Evolutionary conservation across 1,140 invertebrate species (phyloP), one percentile per base, ranked within the genome.

Genomic region (Artemia franciscana): DNA sequence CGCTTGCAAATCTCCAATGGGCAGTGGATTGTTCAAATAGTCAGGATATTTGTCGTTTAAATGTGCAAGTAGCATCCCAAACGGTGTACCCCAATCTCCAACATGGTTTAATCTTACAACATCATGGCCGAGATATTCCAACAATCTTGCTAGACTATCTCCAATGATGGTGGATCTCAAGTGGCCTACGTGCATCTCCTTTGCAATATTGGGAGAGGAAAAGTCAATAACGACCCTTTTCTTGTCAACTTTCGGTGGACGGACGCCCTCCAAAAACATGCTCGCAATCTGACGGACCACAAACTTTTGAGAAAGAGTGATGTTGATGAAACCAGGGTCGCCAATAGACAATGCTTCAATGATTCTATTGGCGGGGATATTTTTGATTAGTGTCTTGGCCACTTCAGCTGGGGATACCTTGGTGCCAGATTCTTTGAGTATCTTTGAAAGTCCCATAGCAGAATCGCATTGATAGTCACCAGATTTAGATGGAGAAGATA

Each of bases 41-140:
- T 98, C 76, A 0, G 95, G 94, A 74, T 88, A 98, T 68, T 82
- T 81, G 65, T 99, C 94, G 73, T 88, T 82, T 23, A 99, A 77
- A 76, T 98, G 91, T 59, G 93, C 91, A 70, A 99, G 94, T 0
- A 99, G 76, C 95, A 98, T 98, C 58, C 95, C 95, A 80, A 99
- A 99, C 72, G 97, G 96, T 1, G 95, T 99, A 5, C 96, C 96
- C 96, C 96, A 99, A 74, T 99, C 96, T n/a, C 96, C 96, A 57
- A 99, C 75, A 71, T 99, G 95, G 75, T 98, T 98, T 0, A 98
- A 70, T 15, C 94, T 78, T 4, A 97, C 67, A 0, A 98, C 92
- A 76, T 97, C 84, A 76, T 97, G 88, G 0, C 91, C 88, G 56
- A 95, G 74, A 73, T 84, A 97, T 72, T 98, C 93, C 51, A 98